A percentile compares a stretch with the other conserved stretches of the same genome.
phyloP scores from a whole-genome alignment of 2,113 vertebrate species.

The Vombatus ursinus region DNA sequence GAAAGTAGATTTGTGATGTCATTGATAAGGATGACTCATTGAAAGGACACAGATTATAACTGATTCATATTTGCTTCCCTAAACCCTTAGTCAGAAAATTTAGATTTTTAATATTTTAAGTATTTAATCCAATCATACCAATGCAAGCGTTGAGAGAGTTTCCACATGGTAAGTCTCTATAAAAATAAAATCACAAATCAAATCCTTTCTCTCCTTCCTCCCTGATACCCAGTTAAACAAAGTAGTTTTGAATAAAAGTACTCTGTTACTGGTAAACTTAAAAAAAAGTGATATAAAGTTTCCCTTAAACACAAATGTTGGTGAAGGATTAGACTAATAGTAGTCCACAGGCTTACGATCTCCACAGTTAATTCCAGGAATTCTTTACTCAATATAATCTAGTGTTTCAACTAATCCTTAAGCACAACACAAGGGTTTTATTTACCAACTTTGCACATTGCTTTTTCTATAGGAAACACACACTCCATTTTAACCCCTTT shows the following conservation, averaged over 20 bases:
- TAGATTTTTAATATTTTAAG: neutral
- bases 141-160: neutral
- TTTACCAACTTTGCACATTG: constrained; percentile 7
- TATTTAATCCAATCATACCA: neutral
- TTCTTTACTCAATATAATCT: constrained; percentile 54
- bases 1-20: no score
- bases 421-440: constrained; percentile 18
- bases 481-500: neutral
- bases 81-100: neutral
- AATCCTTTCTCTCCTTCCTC: neutral
- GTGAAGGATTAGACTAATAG: constrained; percentile 48
- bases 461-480: constrained; percentile 14
- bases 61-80: neutral
- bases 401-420: constrained; percentile 47
- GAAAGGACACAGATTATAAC: neutral
- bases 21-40: no score
- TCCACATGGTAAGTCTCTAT: neutral
- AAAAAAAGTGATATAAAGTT: constrained; percentile 16
- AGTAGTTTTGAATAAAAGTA: neutral
- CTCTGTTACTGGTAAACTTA: constrained; percentile 11
- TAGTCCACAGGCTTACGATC: constrained; percentile 45
- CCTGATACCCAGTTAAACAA: neutral
- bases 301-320: constrained; percentile 41
- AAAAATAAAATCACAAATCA: neutral
- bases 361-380: constrained; percentile 48